A percentile compares a stretch with the other conserved stretches of the same genome.
Conservation (phyloP, 2,797 vertebrate genomes). For the Halcyon badia region DNA sequence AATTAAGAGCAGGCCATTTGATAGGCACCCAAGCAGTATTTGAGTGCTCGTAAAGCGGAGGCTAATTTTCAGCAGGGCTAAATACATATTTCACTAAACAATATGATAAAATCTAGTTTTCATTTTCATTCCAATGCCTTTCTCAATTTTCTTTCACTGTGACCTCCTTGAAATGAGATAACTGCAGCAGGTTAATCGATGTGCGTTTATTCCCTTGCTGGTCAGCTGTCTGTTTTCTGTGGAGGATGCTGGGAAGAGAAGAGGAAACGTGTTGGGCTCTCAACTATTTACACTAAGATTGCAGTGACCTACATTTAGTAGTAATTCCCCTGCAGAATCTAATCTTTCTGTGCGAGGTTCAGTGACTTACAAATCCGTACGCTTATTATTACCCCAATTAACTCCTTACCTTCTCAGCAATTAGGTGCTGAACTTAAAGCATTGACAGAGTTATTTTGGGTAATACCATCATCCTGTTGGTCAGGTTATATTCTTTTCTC, state of each 20-base stretch:
- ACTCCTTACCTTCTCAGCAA: constrained; percentile 42
- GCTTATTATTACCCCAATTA: constrained; percentile 51
- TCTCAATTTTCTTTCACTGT: neutral
- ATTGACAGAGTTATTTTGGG: neutral
- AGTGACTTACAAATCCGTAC: constrained; percentile 38
- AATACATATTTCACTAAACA: neutral
- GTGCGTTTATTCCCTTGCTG: neutral
- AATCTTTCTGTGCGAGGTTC: constrained; percentile 16
- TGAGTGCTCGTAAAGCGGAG: neutral
- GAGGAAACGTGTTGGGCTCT: neutral
- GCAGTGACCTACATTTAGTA: constrained; percentile 59
- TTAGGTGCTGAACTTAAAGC: neutral
- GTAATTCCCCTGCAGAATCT: constrained; percentile 42
- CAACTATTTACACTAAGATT: constrained; percentile 34
- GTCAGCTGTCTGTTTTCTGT: neutral
- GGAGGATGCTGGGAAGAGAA: neutral
- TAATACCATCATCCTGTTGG: neutral
- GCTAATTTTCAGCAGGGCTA: neutral
- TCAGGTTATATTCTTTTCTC: neutral
- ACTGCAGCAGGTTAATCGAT: neutral
- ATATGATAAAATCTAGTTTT: neutral
- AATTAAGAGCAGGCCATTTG: neutral
- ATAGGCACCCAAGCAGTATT: neutral
- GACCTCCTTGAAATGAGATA: neutral
- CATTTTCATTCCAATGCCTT: neutral